Conservation (phyloP, 2,888 invertebrate species). For the Noctua fimbriata region DNA sequence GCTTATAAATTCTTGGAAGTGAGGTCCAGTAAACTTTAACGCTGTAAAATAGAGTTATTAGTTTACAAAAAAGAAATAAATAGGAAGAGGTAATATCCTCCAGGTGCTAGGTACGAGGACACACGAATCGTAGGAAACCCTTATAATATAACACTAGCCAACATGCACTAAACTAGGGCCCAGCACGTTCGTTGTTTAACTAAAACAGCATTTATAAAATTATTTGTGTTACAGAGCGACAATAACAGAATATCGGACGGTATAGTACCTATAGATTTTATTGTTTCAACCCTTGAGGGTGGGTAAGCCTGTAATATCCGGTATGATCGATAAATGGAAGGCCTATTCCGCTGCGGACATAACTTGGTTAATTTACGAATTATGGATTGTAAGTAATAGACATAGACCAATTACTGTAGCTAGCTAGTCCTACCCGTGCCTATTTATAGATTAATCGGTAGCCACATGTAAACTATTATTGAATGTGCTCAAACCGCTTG, state of each 20-base stretch:
- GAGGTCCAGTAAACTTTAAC: not conserved
- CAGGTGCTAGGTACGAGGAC: too few relatives aligned
- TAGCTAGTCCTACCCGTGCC: not conserved
- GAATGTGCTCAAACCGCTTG: conserved; percentile 34
- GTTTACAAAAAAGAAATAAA: not conserved
- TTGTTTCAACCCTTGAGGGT: not conserved
- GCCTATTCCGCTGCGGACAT: not conserved
- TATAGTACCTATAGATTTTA: not conserved
- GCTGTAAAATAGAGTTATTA: not conserved
- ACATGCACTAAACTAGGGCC: not conserved
- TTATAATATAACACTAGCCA: not conserved
- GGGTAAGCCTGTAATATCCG: conserved; percentile 8
- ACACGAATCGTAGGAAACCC: not conserved
- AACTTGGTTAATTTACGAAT: not conserved
- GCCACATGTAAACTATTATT: conserved; percentile 44
- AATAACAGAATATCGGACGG: not conserved
- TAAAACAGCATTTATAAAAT: not conserved
- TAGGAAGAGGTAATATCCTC: too few relatives aligned
- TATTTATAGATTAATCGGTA: conserved; percentile 32
- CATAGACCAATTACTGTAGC: not conserved
- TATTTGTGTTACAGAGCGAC: not conserved
- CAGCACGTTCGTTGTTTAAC: not conserved
- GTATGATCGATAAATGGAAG: not conserved
- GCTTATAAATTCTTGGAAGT: not conserved
- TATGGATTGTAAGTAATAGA: not conserved